Percentiles rank a stretch among this genome's conserved stretches.
Evolutionary conservation across 2,797 vertebrate species (phyloP).

Genomic region (Diplodus sargus): DNA sequence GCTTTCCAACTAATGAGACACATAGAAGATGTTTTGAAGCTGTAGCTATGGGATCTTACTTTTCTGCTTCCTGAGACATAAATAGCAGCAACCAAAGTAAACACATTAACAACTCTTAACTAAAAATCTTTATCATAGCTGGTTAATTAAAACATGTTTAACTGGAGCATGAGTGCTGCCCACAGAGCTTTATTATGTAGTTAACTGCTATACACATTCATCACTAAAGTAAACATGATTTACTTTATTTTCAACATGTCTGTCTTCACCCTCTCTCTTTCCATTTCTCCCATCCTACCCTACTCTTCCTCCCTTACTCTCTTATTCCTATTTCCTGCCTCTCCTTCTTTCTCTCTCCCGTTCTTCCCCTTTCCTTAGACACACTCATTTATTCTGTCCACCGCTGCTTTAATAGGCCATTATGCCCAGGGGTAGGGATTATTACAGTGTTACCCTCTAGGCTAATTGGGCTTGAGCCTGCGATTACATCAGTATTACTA

Average conservation of each 20-base stretch:
- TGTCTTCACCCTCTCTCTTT: background rate
- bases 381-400: constrained; percentile 77
- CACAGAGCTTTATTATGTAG: background rate
- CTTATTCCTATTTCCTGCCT: constrained; percentile 4
- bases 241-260: background rate
- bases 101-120: background rate
- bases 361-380: constrained; percentile 45
- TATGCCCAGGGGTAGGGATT: constrained; percentile 81
- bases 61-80: background rate
- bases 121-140: background rate
- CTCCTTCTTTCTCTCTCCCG: constrained; percentile 19
- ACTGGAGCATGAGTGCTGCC: background rate
- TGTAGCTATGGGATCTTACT: background rate
- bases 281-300: too few relatives aligned
- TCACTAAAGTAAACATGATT: background rate
- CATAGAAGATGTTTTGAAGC: background rate
- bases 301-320: background rate
- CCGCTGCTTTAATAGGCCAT: constrained; percentile 80
- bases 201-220: too few relatives aligned
- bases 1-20: background rate
- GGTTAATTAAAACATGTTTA: background rate
- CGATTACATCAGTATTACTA: constrained; percentile 78
- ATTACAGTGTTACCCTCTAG: constrained; percentile 81
- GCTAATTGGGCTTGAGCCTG: constrained; percentile 83
- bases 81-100: background rate